Base-by-base conservation (phyloP, 53 echinoderm and acorn worm species). In the Temnopleurus reevesii region DNA sequence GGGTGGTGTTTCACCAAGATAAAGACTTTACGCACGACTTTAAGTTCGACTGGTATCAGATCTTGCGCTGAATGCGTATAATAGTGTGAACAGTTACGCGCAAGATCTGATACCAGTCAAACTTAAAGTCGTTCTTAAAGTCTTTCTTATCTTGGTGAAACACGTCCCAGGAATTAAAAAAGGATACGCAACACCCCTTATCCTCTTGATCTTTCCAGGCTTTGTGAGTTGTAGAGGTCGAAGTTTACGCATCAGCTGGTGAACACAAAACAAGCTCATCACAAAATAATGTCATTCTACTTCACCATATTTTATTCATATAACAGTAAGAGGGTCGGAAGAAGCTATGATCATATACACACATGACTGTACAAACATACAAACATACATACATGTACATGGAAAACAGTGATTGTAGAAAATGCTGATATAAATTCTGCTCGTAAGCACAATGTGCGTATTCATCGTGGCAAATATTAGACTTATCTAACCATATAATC, bases 281-380 rank as follows among this genome's bases (percentile, higher is more conserved):
- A 59, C 24, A 85, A 59, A 12, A 44, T 0, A 59, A 28, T 26
- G 4, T 54, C 23, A 41, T 58, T 85, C 85, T 85, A 85, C 85
- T 85, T 85, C 85, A 85, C 85, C 85, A 85, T 84, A 85, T 58
- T 85, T 85, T 85, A 85, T 85, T 85, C 59, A 59, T 85, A 85
- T 85, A 85, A 85, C 59, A 85, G 85, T 58, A 85, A 85, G 21
- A 19, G 85, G 46, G 38, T 85, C 23, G 21, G 44, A 59, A 59
- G 60, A 59, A 59, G 60, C 85, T 85, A 85, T 59, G 85, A 59
- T 44, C 85, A 85, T 85, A 59, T 85, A 85, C 85, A 85, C 59
- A 85, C 85, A 45, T 59, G 27, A 60, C 59, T 85, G 85, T 85
- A 85, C 60, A 82, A 13, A 82, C 82, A 82, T 81, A 53, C 77